Evolutionary conservation across 2,797 vertebrate genomes (phyloP), one percentile per base, ranked within the genome.

Genomic region (Hydrocynus forskahlii): DNA sequence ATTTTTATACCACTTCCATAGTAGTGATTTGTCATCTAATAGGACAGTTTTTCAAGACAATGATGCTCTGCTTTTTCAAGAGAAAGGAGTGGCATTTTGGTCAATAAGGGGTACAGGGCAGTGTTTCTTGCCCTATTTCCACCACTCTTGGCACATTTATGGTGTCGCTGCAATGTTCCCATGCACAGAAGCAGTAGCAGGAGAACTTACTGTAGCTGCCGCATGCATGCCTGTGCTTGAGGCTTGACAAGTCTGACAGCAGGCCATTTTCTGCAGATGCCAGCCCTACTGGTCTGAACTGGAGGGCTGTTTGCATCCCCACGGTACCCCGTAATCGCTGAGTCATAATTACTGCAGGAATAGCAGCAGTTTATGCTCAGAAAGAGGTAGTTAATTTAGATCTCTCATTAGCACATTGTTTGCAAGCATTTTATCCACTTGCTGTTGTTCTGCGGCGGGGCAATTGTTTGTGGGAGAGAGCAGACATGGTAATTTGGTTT

Each of bases 111-210:
- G 43, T 43, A 43, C 1, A 17, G 50, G 50, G 54, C 54, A 55
- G 54, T 55, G 54, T 55, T 55, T 55, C 54, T 55, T 17, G 7
- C 17, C 54, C 19, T 55, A 55, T 7, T 17, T 1, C 54, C 5
- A 17, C 8, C 0, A 55, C 17, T n/a, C 16, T 55, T 55, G 54
- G 54, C 54, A 75, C 85, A 82, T 76, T 50, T 76, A 67, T 50
- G 12, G 59, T 9, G 0, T 40, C 45, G 76, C 86, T 89, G 87
- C 88, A 85, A 87, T 86, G 85, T 29, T 29, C 29, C 3, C 29
- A 29, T 79, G 79, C 66, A 59, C 35, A 25, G 40, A 59, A 45
- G 21, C 13, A 19, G 8, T 54, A 64, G 8, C 54, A 64, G 35
- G 52, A 21, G 48, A n/a, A 52, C 54, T 80, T 73, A 55, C 63